Evolutionary conservation across 2,113 vertebrate species (phyloP), one percentile per base, ranked within the genome.

Genomic region (Tenebrosternarchus preto): DNA sequence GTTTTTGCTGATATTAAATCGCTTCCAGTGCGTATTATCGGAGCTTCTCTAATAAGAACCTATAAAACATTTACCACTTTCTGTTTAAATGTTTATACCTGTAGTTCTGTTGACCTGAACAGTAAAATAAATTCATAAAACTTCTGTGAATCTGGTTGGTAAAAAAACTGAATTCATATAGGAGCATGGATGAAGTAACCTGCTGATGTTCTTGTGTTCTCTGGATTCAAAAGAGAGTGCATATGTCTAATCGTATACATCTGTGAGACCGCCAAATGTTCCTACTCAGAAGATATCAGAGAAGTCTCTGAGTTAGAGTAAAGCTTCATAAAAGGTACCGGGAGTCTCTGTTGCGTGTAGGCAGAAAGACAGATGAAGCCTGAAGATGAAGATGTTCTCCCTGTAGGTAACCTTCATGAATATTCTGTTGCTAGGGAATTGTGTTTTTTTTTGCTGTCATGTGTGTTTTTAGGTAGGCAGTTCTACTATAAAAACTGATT

Each of bases 371-470:
- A 81, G 46, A 78, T n/a, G n/a, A n/a, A n/a, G n/a, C n/a, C n/a
- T n/a, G n/a, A n/a, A n/a, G n/a, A n/a, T n/a, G n/a, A 59, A 33
- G 33, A 82, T 73, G 72, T 68, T 1, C 66, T 77, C 68, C 64
- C 31, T 60, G 36, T 19, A 46, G 20, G 67, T 22, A 17, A 43
- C 59, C 46, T 46, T 80, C 31, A 59, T 59, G 17, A 80, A 74
- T 73, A 74, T 29, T 68, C 64, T 39, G 64, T 39, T 39, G 20
- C 19, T 22, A 39, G 33, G 5, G 64, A n/a, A 68, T 39, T 9
- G 39, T 31, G 63, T 29, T 31, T 66, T 66, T 27, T 19, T 25
- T 66, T 31, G 33, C 15, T 50, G 43, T 68, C n/a, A 39, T 39
- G 22, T 68, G 36, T 39, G 33, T 39, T 15, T 15, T 15, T 17